A percentile compares a stretch with the other conserved stretches of the same genome.
Evolutionary conservation across 2,113 vertebrate species (phyloP).

Genomic region (Ictidomys tridecemlineatus): DNA sequence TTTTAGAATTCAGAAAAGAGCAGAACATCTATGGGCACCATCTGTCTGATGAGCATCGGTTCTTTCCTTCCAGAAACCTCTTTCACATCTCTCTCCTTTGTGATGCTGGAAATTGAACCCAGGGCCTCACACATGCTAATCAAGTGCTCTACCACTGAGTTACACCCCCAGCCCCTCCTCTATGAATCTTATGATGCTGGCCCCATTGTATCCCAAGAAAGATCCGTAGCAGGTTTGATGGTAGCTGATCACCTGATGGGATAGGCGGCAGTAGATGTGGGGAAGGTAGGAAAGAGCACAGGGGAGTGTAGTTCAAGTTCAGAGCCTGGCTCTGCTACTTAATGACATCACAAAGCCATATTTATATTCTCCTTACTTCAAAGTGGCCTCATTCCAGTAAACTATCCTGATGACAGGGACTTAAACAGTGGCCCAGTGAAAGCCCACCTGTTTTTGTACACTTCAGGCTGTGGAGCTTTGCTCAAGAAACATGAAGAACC

Average conservation of each 20-base stretch:
- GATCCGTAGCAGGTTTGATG: too few species aligned
- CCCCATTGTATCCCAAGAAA: not conserved
- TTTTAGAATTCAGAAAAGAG: too few species aligned
- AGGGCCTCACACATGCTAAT: too few species aligned
- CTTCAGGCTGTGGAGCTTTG: not conserved
- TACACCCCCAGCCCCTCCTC: too few species aligned
- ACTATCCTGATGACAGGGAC: not conserved
- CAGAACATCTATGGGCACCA: too few species aligned
- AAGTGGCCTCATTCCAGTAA: not conserved
- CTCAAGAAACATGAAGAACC: not conserved
- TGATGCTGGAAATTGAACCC: too few species aligned
- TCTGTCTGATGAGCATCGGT: too few species aligned
- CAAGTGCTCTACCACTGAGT: too few species aligned
- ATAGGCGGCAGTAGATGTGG: too few species aligned
- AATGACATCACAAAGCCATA: not conserved
- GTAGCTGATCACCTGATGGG: accelerated
- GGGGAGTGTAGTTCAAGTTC: not conserved
- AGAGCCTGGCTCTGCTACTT: too few species aligned
- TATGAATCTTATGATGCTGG: not conserved
- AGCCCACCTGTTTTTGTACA: not conserved
- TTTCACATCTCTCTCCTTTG: too few species aligned
- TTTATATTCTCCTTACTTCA: not conserved
- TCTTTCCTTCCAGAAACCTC: too few species aligned
- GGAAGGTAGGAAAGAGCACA: not conserved
- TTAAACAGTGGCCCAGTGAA: not conserved